Evolutionary conservation across 2,888 invertebrate species (phyloP).

Genomic region (Bugula neritina): DNA sequence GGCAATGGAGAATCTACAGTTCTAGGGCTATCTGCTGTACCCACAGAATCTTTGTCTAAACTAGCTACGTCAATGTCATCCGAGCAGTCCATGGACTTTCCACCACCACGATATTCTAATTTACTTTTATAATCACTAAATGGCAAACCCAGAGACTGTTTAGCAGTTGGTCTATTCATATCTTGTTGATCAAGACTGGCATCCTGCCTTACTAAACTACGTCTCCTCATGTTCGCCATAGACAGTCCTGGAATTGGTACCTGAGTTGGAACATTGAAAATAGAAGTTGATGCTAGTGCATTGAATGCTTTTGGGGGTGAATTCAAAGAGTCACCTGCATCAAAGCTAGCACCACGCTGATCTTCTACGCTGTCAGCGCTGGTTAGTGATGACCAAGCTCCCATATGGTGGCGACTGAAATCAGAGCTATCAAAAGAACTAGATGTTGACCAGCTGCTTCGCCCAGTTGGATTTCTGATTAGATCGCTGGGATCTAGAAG

Average conservation of each 20-base stretch:
- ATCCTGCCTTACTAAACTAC: conserved; percentile 25
- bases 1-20: conserved; percentile 12
- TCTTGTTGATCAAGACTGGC: conserved; percentile 25
- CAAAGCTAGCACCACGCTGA: not conserved
- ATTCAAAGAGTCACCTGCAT: not conserved
- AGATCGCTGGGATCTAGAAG: conserved; percentile 14
- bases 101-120: conserved; percentile 6
- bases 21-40: conserved; percentile 21
- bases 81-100: not conserved
- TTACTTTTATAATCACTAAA: conserved; percentile 21
- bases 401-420: not conserved
- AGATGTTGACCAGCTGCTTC: conserved; percentile 14
- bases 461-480: not conserved
- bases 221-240: not conserved
- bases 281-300: not conserved
- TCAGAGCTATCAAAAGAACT: conserved; percentile 20
- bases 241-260: not conserved
- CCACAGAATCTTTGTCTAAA: not conserved
- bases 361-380: conserved; percentile 24
- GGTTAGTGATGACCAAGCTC: conserved; percentile 10
- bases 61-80: conserved; percentile 5
- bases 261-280: not conserved
- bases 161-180: not conserved
- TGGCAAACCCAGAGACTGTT: not conserved
- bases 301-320: not conserved